Evolutionary conservation across 2,113 vertebrate genomes (phyloP), one percentile per base, ranked within the genome.

Genomic region (Echinops telfairi): DNA sequence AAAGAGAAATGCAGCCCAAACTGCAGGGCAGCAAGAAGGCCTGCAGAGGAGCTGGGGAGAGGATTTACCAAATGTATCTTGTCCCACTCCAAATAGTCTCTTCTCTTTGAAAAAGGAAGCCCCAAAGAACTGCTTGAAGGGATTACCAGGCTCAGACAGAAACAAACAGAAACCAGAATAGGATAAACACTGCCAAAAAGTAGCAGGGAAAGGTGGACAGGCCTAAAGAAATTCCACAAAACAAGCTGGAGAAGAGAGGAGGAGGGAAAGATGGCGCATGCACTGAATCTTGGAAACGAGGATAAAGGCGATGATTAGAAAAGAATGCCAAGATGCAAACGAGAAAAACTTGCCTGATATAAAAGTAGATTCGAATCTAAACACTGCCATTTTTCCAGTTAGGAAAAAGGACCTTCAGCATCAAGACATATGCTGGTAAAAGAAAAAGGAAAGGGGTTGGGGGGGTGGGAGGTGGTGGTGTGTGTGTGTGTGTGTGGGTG

Each of bases 261-360:
- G 75, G 36, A 62, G 84, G 70, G 75, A 71, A 20, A 78, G 4
- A 76, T 38, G 36, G 47, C 87, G 83, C 3, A 78, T 2, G 76
- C 1, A 93, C 23, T 82, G 36, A 36, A 31, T 38, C 86, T 87
- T 64, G 76, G 9, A 53, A 71, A 85, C 73, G 29, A 75, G 23
- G 27, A 75, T 57, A 90, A 93, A 81, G 70, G 58, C 80, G 40
- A 38, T 27, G 31, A 81, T 89, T 10, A 60, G 36, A 90, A 90
- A 80, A 76, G 7, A 33, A 43, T 40, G 70, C 40, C 25, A 71
- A 81, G 43, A 91, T n/a, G 40, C 40, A 71, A 81, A 0, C 16
- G 43, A 31, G 66, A 43, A 95, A 88, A 89, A 77, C 12, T 47
- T 79, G 47, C 17, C 70, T 73, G 57, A 87, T 70, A 78, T 15